phyloP scores from a whole-genome alignment of 2,888 invertebrate genomes.

The Portevinia maculata region DNA sequence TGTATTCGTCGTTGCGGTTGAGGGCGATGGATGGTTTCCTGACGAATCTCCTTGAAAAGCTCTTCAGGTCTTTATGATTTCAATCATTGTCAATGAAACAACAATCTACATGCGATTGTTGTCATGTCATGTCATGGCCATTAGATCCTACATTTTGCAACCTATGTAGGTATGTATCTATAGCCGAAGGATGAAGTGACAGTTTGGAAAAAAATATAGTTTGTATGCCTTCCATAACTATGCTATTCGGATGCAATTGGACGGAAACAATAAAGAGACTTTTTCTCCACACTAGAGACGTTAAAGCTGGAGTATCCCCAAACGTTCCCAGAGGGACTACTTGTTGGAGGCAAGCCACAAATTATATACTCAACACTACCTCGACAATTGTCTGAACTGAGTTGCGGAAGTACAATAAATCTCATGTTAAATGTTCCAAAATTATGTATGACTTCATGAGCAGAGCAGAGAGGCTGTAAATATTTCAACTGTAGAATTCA shows the following conservation, averaged over 20 bases:
- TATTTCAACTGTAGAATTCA: conserved; percentile 67
- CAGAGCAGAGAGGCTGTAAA: conserved; percentile 63
- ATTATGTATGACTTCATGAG: conserved; percentile 74
- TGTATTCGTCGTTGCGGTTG: background rate
- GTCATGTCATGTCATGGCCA: conserved; percentile 67
- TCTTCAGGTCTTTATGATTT: conserved; percentile 56
- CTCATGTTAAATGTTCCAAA: conserved; percentile 74
- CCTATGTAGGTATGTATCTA: background rate
- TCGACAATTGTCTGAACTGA: conserved; percentile 66
- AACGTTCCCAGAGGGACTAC: conserved; percentile 16
- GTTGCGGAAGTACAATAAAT: conserved; percentile 70
- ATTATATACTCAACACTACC: conserved; percentile 65
- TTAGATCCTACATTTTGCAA: background rate
- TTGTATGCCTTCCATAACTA: conserved; percentile 1
- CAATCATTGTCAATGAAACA: conserved; percentile 65
- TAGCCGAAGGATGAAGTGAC: no score
- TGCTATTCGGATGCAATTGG: conserved; percentile 49
- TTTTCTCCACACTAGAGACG: conserved; percentile 3
- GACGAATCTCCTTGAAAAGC: conserved; percentile 56
- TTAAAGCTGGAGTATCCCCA: background rate
- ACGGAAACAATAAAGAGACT: conserved; percentile 58
- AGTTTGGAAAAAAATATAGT: background rate
- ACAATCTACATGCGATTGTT: conserved; percentile 67
- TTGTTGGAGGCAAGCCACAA: conserved; percentile 71
- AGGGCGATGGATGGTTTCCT: conserved; percentile 41